Percentiles rank a stretch among this genome's conserved stretches.
Evolutionary conservation across 2,888 invertebrate genomes (phyloP).

Genomic region (Sphinx pinastri): DNA sequence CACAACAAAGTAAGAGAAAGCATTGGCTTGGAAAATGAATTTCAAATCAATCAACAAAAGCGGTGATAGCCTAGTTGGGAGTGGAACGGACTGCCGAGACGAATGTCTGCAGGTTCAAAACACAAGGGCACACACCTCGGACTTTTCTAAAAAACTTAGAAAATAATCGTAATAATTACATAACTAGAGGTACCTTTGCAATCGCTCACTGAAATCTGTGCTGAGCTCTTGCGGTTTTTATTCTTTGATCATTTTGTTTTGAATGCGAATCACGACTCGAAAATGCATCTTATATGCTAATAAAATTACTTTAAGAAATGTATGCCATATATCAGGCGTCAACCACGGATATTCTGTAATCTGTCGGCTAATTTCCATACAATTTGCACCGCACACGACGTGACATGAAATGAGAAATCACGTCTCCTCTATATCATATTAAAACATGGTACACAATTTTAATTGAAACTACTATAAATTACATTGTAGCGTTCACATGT

Average conservation of each 20-base stretch:
- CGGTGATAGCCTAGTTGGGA: no score
- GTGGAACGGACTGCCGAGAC: no score
- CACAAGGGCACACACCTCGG: no score
- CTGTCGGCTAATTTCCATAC: slow-evolving; percentile 69
- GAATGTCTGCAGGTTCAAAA: no score
- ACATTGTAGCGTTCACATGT: neutral
- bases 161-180: no score
- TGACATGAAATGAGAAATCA: neutral
- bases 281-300: neutral
- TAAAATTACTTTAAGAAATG: slow-evolving; percentile 22
- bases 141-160: no score
- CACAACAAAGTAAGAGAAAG: slow-evolving; percentile 29
- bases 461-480: neutral
- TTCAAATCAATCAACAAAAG: neutral
- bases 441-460: neutral
- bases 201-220: neutral
- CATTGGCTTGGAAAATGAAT: neutral
- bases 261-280: neutral
- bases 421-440: neutral
- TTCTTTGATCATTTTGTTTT: neutral
- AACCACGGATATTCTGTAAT: slow-evolving; percentile 5
- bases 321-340: slow-evolving; percentile 14
- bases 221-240: neutral
- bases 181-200: neutral
- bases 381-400: slow-evolving; percentile 74